phyloP scores from a whole-genome alignment of 2,113 vertebrate genomes.

The Crotalus tigris region DNA sequence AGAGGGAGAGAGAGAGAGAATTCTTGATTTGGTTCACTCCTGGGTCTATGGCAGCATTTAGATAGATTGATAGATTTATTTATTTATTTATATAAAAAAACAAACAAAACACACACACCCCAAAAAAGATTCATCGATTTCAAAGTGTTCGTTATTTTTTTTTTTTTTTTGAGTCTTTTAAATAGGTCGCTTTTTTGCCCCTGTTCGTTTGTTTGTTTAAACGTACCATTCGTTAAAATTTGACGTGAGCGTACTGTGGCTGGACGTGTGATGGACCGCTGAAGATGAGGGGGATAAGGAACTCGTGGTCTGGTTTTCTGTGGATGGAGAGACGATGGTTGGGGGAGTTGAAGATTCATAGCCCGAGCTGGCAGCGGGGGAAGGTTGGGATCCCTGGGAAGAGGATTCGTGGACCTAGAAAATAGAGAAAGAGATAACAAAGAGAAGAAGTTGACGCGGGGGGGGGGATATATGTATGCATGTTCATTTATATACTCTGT shows the following conservation, averaged over 20 bases:
- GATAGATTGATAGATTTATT: neutral
- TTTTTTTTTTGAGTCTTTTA: conserved; percentile 76
- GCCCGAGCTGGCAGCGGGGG: conserved; percentile 97
- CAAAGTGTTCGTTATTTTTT: conserved; percentile 74
- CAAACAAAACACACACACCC: neutral
- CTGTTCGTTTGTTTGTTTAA: conserved; percentile 81
- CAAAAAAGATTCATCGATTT: conserved; percentile 59
- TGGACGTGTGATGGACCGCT: conserved; percentile 94
- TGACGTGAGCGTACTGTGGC: conserved; percentile 97
- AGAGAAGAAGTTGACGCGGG: neutral
- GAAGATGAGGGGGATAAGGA: conserved; percentile 96
- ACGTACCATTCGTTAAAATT: conserved; percentile 99
- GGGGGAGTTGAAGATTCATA: conserved; percentile 98
- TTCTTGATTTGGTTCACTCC: conserved; percentile 79
- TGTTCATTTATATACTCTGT: neutral
- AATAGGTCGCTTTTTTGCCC: conserved; percentile 64
- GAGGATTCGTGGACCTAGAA: conserved; percentile 94
- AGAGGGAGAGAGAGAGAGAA: neutral
- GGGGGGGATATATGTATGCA: too few species aligned
- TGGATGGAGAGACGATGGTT: conserved; percentile 97
- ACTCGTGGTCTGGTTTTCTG: conserved; percentile 96
- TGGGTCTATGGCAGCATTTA: conserved; percentile 79
- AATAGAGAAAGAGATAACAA: conserved; percentile 48
- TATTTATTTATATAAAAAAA: neutral
- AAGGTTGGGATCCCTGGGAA: conserved; percentile 92